Evolutionary conservation across 1,140 invertebrate species (phyloP), one percentile per base, ranked within the genome.

Genomic region (Amyelois transitella): DNA sequence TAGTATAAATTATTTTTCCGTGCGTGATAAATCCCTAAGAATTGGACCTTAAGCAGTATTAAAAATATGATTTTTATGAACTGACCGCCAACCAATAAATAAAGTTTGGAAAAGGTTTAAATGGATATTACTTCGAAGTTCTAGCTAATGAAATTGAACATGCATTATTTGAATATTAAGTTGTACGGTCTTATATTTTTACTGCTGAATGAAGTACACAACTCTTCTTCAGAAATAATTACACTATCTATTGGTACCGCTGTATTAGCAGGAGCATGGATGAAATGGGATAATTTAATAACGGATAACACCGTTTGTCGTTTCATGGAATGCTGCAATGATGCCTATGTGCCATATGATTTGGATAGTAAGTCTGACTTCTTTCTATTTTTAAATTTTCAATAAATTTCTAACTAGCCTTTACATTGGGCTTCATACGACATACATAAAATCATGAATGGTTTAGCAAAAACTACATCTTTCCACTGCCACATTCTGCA

Each of bases 291-390:
- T 21, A 20, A 19, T 62, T 44, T 52, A 18, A 63, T 87, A 22
- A 80, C 79, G 58, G 73, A 78, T 44, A 69, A 83, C 17, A 86
- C 82, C 8, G 21, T 72, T 51, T 87, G 84, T 66, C 73, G 67
- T 43, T 84, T 71, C 50, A 66, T 49, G 43, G 84, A 87, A 69
- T 87, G 84, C 64, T 87, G 84, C 58, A 78, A 72, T 66, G 72
- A 76, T 53, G 62, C 72, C 52, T 72, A 86, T 58, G 64, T 87
- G 17, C 76, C 77, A 43, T 87, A 80, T 43, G 73, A 87, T 65
- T 60, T 87, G 51, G 61, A 75, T 14, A 84, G 84, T 87, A 68
- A 75, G 78, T 70, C n/a, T n/a, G n/a, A n/a, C n/a, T n/a, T n/a
- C n/a, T n/a, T n/a, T n/a, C n/a, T n/a, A n/a, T n/a, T n/a, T n/a